Base-by-base conservation (phyloP, 2,888 invertebrate species). In the Pseudococcus longispinus region DNA sequence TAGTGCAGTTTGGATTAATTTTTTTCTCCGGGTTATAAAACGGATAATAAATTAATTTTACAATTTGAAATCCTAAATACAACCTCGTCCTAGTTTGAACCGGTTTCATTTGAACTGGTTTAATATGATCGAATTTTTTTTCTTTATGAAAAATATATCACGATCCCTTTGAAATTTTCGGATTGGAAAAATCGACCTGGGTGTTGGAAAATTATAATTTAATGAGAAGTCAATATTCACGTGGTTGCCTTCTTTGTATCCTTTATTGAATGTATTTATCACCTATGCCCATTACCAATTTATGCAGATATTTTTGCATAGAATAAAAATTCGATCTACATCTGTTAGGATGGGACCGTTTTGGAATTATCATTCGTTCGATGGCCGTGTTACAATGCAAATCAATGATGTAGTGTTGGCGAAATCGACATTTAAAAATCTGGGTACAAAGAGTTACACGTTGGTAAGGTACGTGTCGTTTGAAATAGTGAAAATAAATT, bases 41-140 rank as follows among this genome's bases (percentile, higher is more conserved):
- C 42, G 37, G 42, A n/a, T 42, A 74, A 74, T 74, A 80, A 80
- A 80, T 80, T 80, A 80, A 80, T 80, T 80, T 80, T 42, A 42
- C 37, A 80, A 80, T 80, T 80, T 80, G n/a, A 37, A 60, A 42
- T 80, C 77, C 37, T 42, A 80, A 80, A 42, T 80, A 80, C 77
- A 80, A 80, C 77, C 77, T 80, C 29, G 77, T 42, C n/a, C 77
- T 20, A 80, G 77, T 80, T 42, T 80, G 32, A 20, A 80, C 77
- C 77, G 32, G 77, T 80, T 80, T 42, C 9, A 42, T 20, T 74
- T 80, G 20, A 80, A 80, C 37, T 80, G 42, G 77, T 80, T 80
- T 18, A 2, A 20, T 20, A 42, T 29, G 20, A 15, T 70, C 11
- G 29, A 70, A 29, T 70, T 60, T 60, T 60, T 60, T 65, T 51